Evolutionary conservation across 2,888 invertebrate species (phyloP).

Genomic region (Pseudoips prasinana): DNA sequence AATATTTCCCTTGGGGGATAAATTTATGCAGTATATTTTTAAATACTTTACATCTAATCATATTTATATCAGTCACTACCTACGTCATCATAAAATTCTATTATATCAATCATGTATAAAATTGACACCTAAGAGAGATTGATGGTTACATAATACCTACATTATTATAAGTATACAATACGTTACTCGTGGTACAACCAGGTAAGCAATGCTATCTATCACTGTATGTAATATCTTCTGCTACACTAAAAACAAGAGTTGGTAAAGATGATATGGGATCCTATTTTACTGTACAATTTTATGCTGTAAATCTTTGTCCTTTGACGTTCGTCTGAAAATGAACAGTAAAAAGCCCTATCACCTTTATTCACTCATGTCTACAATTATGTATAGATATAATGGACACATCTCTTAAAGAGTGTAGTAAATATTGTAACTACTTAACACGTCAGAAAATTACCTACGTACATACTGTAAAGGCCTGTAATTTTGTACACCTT

Average conservation of each 20-base stretch:
- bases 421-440: conserved; percentile 44
- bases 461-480: conserved; percentile 67
- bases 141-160: conserved; percentile 31
- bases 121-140: conserved; percentile 37
- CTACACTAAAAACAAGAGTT: too few relatives aligned
- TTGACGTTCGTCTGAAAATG: too few relatives aligned
- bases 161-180: conserved; percentile 51
- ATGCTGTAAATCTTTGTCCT: too few relatives aligned
- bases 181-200: conserved; percentile 57
- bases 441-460: conserved; percentile 60
- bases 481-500: conserved; percentile 79
- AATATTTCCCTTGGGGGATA: conserved; percentile 36
- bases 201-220: conserved; percentile 66
- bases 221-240: conserved; percentile 51
- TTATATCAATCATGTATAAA: conserved; percentile 55
- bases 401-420: conserved; percentile 52
- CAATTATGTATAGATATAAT: conserved; percentile 48
- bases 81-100: conserved; percentile 30
- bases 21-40: conserved; percentile 35
- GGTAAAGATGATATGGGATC: too few relatives aligned
- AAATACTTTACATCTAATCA: conserved; percentile 29
- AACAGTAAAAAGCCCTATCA: too few relatives aligned
- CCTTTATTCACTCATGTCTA: too few relatives aligned
- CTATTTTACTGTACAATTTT: too few relatives aligned
- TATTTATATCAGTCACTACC: conserved; percentile 30